Evolutionary conservation across 1,140 invertebrate genomes (phyloP), one percentile per base, ranked within the genome.

Genomic region (Conus ventricosus): DNA sequence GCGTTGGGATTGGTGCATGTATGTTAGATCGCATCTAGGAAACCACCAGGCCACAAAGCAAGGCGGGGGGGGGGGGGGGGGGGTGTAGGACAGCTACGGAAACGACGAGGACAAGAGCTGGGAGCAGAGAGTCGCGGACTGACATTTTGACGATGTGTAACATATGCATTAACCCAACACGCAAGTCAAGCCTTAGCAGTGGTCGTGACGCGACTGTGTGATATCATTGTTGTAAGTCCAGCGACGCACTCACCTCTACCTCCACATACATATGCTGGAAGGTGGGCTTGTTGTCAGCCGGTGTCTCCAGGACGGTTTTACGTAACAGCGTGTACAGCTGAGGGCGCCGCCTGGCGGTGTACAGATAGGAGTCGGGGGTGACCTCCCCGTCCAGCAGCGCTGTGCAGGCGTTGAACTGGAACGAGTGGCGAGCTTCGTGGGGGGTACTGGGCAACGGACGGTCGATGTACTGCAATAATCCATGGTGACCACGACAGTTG

Each of bases 211-310:
- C 39, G 0, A 39, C 39, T 39, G 39, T 39, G 39, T 39, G 39
- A 39, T 39, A 39, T 39, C 39, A 39, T 39, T 39, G 39, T 39
- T 39, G 39, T 39, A 39, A 39, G 39, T 39, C 39, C 39, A 3
- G 39, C 57, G 15, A 60, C 8, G 57, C 80, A 17, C 75, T 78
- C 5, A 94, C 89, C 27, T 81, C 55, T 11, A 94, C 90, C 23
- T 92, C 90, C 6, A 94, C 91, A 76, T 93, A 93, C 93, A 94
- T 94, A n/a, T 91, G 89, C 15, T 91, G 87, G 89, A 94, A 94
- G 13, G 89, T 91, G n/a, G 93, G 87, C 6, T 84, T 71, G 67
- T 92, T 94, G 87, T 93, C 89, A 0, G 86, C 89, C 17, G 91
- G 89, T 13, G 90, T 92, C 15, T 88, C 71, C 11, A 94, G 67